These are phyloP conservation scores for Cygnus atratus DNA, from an alignment of 2,113 vertebrate genomes.

Conservation along the genomic window DNA sequence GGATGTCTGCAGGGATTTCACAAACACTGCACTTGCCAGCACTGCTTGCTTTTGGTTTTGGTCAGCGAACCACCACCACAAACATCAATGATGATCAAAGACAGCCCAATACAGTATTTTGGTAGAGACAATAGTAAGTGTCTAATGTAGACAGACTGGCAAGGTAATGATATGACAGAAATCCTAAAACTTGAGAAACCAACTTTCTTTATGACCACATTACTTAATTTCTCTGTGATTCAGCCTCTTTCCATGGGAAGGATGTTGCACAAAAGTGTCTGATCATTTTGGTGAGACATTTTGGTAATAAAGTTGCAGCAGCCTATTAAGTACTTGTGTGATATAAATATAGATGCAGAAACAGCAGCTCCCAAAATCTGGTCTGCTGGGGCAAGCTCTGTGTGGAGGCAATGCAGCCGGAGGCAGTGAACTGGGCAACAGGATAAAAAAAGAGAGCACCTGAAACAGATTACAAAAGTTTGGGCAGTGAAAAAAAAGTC, in stretches of 20 bases:
- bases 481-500: not conserved
- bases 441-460: not conserved
- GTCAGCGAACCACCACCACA: not conserved
- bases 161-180: not conserved
- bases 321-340: not conserved
- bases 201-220: not conserved
- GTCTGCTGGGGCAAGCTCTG: not conserved
- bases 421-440: not conserved
- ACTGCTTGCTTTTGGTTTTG: not conserved
- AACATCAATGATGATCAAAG: not conserved
- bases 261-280: not conserved
- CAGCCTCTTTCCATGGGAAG: not conserved
- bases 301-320: not conserved
- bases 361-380: not conserved
- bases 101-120: not conserved
- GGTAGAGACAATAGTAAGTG: not conserved
- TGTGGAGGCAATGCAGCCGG: not conserved
- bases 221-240: not conserved
- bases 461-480: not conserved
- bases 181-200: not conserved
- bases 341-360: not conserved
- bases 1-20: not conserved
- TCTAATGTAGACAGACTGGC: not conserved
- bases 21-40: not conserved
- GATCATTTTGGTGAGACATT: not conserved